Conservation (phyloP, 2,888 invertebrate species). For the Ophion slaviceki region DNA sequence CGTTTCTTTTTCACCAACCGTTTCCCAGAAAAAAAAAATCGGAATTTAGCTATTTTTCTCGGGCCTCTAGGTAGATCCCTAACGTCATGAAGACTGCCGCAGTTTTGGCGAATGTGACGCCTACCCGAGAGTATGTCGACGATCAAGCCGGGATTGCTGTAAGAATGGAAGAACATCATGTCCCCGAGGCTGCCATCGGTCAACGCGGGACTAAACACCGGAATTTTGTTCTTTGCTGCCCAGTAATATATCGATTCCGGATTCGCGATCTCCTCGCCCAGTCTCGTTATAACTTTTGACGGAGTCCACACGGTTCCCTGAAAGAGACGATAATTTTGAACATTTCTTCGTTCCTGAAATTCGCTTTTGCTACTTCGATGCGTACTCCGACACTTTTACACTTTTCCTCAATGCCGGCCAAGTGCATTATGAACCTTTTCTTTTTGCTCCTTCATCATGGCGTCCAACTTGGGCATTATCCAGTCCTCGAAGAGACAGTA, state of each 20-base stretch:
- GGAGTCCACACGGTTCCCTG: slow-evolving; percentile 94
- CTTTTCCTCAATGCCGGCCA: background rate
- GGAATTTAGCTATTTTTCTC: no score
- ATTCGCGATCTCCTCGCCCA: slow-evolving; percentile 96
- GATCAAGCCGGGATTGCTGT: slow-evolving; percentile 94
- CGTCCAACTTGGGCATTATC: slow-evolving; percentile 96
- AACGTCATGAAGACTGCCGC: no score
- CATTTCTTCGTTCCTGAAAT: background rate
- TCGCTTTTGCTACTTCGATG: background rate
- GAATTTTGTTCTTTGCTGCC: slow-evolving; percentile 98
- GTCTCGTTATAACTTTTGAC: slow-evolving; percentile 91
- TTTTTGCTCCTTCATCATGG: slow-evolving; percentile 95
- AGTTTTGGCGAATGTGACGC: background rate
- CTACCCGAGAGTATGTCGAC: slow-evolving; percentile 95
- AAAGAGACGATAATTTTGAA: slow-evolving; percentile 20
- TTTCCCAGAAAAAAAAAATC: no score
- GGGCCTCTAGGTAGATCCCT: no score
- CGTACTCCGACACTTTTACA: background rate
- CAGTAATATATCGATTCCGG: slow-evolving; percentile 97
- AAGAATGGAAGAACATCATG: slow-evolving; percentile 99
- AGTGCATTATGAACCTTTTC: slow-evolving; percentile 83
- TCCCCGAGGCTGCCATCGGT: slow-evolving; percentile 99
- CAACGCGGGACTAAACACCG: slow-evolving; percentile 98
- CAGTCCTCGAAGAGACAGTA: slow-evolving; percentile 99
- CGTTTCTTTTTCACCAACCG: no score